A percentile compares a stretch with the other conserved stretches of the same genome.
phyloP scores from a whole-genome alignment of 2,888 invertebrate species.

The Mimumesa dahlbomi region DNA sequence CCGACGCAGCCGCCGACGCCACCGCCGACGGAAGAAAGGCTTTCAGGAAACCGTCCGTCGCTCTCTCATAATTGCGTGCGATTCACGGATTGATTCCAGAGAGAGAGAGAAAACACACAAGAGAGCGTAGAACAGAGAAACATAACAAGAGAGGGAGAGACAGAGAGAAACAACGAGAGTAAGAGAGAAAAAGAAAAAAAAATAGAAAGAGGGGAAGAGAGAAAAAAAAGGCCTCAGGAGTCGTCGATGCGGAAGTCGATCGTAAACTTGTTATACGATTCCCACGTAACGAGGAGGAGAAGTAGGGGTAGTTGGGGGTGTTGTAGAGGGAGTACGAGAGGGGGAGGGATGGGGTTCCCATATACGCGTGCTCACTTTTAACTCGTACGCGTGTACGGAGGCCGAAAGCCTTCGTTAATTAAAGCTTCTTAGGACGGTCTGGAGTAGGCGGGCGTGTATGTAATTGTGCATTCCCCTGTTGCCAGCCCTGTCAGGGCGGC shows the following conservation, averaged over 20 bases:
- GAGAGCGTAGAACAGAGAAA: too few species aligned
- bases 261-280: slow-evolving; percentile 26
- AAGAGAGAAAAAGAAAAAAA: too few species aligned
- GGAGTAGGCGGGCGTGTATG: slow-evolving; percentile 55
- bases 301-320: too few species aligned
- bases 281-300: neutral
- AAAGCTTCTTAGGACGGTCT: slow-evolving; percentile 63
- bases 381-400: slow-evolving; percentile 9
- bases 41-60: too few species aligned
- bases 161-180: too few species aligned
- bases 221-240: slow-evolving; percentile 11
- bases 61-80: neutral
- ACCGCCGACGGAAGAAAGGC: too few species aligned
- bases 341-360: neutral
- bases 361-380: slow-evolving; percentile 21
- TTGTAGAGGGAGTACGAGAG: too few species aligned
- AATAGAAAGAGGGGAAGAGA: too few species aligned
- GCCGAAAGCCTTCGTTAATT: slow-evolving; percentile 63
- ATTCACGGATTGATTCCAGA: too few species aligned
- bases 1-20: too few species aligned
- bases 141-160: too few species aligned
- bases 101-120: too few species aligned
- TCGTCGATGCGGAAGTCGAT: slow-evolving; percentile 39
- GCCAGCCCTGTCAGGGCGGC: slow-evolving; percentile 55
- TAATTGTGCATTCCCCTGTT: slow-evolving; percentile 69